These are phyloP conservation scores for Drosophila melanogaster DNA, from an alignment of 1,140 invertebrate genomes.

Conservation along the genomic window Release_6_plus_ISO1_MT NC_004354.4:5053001-5053500, in stretches of 20 bases:
- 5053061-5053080: conserved; percentile 64
- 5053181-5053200: conserved; percentile 33
- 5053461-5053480: conserved; percentile 66
- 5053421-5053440: conserved; percentile 9
- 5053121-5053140: conserved; percentile 24
- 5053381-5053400: conserved; percentile 37
- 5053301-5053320: conserved; percentile 10
- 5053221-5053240: conserved; percentile 48
- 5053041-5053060: conserved; percentile 8
- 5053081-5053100: conserved; percentile 65
- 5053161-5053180: conserved; percentile 80
- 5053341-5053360: conserved; percentile 21
- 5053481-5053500: conserved; percentile 33
- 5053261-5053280: conserved; percentile 7
- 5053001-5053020: conserved; percentile 29
- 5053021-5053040: conserved; percentile 8
- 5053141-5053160: conserved; percentile 55
- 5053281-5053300: conserved; percentile 12
- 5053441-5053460: conserved; percentile 51
- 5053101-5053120: conserved; percentile 13
- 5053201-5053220: conserved; percentile 12
- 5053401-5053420: conserved; percentile 12
- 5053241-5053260: conserved; percentile 20
- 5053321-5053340: conserved; percentile 7
- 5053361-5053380: conserved; percentile 28